A percentile compares a stretch with the other conserved stretches of the same genome.
Conservation (phyloP, 2,888 invertebrate genomes). For the Lymantria dispar region DNA sequence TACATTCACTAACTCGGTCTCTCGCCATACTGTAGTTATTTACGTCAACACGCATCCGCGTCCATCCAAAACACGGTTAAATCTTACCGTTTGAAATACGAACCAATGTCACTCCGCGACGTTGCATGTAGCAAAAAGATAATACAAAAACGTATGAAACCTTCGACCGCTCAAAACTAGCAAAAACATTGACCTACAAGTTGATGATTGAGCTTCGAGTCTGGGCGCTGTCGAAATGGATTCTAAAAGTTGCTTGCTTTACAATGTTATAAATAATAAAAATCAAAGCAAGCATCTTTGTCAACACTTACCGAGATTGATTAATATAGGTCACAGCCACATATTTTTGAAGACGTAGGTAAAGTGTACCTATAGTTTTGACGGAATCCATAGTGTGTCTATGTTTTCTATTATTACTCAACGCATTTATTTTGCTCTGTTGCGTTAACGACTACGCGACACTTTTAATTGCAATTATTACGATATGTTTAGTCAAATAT, state of each 20-base stretch:
- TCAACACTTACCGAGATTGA: slow-evolving; percentile 18
- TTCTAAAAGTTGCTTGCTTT: slow-evolving; percentile 13
- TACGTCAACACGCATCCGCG: slow-evolving; percentile 54
- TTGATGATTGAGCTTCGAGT: slow-evolving; percentile 32
- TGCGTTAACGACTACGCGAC: no score
- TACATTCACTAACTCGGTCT: slow-evolving; percentile 52
- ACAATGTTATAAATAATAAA: slow-evolving; percentile 7
- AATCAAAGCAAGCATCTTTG: slow-evolving; percentile 4
- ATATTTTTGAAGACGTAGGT: slow-evolving; percentile 20
- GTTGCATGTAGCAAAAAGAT: slow-evolving; percentile 20
- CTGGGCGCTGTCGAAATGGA: slow-evolving; percentile 18
- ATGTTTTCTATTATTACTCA: no score
- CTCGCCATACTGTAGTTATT: slow-evolving; percentile 54
- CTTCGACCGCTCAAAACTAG: slow-evolving; percentile 48
- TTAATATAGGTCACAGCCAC: slow-evolving; percentile 22
- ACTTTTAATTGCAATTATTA: no score
- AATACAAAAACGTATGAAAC: slow-evolving; percentile 38
- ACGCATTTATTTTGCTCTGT: no score
- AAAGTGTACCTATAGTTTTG: background rate
- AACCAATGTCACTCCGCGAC: slow-evolving; percentile 34
- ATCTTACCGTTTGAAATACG: slow-evolving; percentile 25
- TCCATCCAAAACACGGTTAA: slow-evolving; percentile 36
- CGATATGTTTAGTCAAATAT: no score
- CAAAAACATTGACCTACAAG: slow-evolving; percentile 54
- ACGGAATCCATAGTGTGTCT: no score